Conservation (phyloP, 2,113 vertebrate species). For the Rhinichthys klamathensis region DNA sequence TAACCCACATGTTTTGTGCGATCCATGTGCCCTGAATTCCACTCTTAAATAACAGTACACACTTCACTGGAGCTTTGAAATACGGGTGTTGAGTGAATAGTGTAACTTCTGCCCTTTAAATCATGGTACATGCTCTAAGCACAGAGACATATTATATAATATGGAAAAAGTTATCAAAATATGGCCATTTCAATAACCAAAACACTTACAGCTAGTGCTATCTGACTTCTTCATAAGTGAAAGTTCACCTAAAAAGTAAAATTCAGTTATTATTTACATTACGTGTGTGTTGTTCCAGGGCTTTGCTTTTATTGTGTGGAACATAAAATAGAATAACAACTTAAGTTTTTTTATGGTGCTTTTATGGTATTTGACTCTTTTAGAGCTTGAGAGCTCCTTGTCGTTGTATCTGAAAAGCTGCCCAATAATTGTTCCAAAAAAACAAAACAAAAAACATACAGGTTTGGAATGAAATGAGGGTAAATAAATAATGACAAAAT, state of each 20-base stretch:
- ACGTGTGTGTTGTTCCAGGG: background rate
- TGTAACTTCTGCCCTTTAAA: background rate
- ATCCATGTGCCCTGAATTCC: background rate
- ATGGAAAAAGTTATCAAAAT: background rate
- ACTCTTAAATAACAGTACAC: slow-evolving; percentile 6
- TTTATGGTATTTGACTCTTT: background rate
- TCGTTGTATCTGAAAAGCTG: background rate
- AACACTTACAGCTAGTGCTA: background rate
- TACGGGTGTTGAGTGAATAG: background rate
- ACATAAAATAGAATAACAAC: too few relatives aligned
- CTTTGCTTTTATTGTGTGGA: background rate
- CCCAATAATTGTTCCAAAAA: background rate
- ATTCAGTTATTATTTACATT: background rate
- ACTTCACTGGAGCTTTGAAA: background rate
- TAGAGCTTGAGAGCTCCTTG: background rate
- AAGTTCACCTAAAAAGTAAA: background rate
- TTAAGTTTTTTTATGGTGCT: background rate
- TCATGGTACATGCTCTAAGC: background rate
- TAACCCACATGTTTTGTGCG: background rate
- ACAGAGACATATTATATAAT: background rate
- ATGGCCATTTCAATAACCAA: background rate
- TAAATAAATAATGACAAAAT: background rate
- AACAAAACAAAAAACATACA: too few relatives aligned
- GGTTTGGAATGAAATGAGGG: too few relatives aligned
- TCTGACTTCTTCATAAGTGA: background rate